phyloP scores from a whole-genome alignment of 2,888 invertebrate species.

The Sinodicranocentrus sp. region DNA sequence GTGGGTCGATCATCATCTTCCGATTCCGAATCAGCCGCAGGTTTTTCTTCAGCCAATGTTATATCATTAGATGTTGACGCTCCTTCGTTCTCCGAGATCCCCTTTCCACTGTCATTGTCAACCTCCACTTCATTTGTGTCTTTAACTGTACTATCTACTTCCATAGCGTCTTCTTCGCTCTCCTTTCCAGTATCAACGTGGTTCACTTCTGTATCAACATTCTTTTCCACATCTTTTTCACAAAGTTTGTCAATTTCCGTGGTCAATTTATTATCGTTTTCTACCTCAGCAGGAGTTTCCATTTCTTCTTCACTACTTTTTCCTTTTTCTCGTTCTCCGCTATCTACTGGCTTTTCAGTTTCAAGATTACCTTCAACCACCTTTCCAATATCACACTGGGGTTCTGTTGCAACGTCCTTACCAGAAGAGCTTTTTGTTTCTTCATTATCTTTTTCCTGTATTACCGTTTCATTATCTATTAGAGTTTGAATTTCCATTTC shows the following conservation, averaged over 20 bases:
- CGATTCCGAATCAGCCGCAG: conserved; percentile 9
- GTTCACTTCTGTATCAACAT: no score
- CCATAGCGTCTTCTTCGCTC: background rate
- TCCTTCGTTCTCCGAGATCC: background rate
- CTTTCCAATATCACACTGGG: no score
- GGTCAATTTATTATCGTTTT: no score
- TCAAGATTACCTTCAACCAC: background rate
- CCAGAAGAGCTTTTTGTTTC: background rate
- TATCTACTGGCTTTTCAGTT: background rate
- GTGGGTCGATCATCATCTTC: conserved; percentile 59
- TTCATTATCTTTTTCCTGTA: background rate
- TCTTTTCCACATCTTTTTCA: background rate
- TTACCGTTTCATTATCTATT: background rate
- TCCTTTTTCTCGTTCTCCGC: background rate
- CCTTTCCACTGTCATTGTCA: background rate
- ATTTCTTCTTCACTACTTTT: background rate
- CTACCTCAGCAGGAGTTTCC: background rate
- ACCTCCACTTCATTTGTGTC: background rate
- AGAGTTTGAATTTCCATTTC: no score
- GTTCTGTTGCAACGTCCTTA: no score
- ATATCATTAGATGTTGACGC: background rate
- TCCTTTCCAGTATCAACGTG: no score
- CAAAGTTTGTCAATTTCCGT: no score
- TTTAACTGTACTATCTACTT: background rate
- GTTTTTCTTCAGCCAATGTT: background rate